Base-by-base conservation (phyloP, 2,888 invertebrate species). In the Dryadula phaetusa region DNA sequence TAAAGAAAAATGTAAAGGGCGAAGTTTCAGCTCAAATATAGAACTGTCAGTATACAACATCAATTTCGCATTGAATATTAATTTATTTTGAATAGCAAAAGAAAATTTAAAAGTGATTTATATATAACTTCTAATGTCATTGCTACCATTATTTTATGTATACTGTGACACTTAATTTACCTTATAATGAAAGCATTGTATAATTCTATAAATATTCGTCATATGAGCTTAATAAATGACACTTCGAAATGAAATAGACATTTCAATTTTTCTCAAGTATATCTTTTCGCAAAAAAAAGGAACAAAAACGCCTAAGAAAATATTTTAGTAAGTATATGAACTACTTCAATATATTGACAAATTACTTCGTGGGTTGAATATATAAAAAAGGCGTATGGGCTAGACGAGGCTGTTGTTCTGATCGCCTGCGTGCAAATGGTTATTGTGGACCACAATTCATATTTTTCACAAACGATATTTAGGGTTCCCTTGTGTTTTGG, bases 381-480 rank as follows among this genome's bases (percentile, higher is more conserved):
- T 25, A 52, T 32, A 52, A 52, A 52, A 40, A 25, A 40, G 40
- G n/a, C 22, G 56, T 40, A 25, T 22, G 8, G 40, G 10, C 16
- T 25, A 56, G 40, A 56, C 56, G 40, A 16, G 40, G 22, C 22
- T 56, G 22, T 40, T 14, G 37, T 40, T 40, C 12, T 20, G 54
- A 37, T 37, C 20, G 34, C 20, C 25, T 25, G 22, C 52, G 28
- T 40, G 10, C n/a, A 37, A 40, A 56, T 16, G 40, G 25, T 40
- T 56, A 40, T 37, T 56, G 22, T 16, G 37, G 54, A 37, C 20
- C n/a, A 54, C 37, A 37, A 54, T 54, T 54, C 14, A 54, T 54
- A 18, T 37, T 37, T 54, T 14, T 22, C n/a, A 54, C 37, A 54
- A 37, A 37, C 34, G 37, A 37, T 54, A 54, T 34, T 20, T 20